Evolutionary conservation across 37 sponge, comb jelly and placozoan genomes (phyloP), one percentile per base, ranked within the genome.

Genomic region (Eunapius fragilis): DNA sequence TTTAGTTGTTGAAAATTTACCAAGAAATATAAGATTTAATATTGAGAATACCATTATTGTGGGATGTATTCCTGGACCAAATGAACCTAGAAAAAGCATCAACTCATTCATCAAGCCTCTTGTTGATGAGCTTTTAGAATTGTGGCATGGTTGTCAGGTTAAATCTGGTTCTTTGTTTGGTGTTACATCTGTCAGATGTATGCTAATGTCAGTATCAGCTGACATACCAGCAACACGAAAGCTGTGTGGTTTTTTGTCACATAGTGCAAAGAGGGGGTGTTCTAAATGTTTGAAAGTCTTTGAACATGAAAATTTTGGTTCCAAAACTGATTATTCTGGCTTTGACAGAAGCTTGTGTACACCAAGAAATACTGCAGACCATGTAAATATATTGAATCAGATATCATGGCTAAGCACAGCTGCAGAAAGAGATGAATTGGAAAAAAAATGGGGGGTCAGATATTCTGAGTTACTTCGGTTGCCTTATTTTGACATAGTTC

Each of bases 271-370:
- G 0, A 36, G 31, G 14, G 87, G 88, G 9, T 91, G 87, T 79
- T 91, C 88, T 70, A 87, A 84, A 37, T 91, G 92, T 49, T 32
- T 87, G 2, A 87, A 87, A 71, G 67, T 10, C 9, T 86, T 91
- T 71, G 84, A 84, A 75, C 37, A 35, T 31, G 31, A 17, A 0
- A n/a, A 6, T 13, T 79, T 83, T 72, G 84, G 69, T 13, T 69
- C 69, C 0, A 71, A 75, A 26, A 71, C 86, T 34, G 72, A 85
- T 72, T 86, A 81, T 37, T 31, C 69, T 37, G 87, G 91, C 1
- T 91, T 72, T 71, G 82, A 85, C 69, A 22, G 82, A 22, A 47
- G 80, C 2, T 79, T 2, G 2, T 91, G 91, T 87, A 50, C 11
- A 28, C 3, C 28, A n/a, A 68, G 90, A 28, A 41, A 6, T 6